Evolutionary conservation across 2,797 vertebrate genomes (phyloP).

Genomic region (Bradypodion ventrale): DNA sequence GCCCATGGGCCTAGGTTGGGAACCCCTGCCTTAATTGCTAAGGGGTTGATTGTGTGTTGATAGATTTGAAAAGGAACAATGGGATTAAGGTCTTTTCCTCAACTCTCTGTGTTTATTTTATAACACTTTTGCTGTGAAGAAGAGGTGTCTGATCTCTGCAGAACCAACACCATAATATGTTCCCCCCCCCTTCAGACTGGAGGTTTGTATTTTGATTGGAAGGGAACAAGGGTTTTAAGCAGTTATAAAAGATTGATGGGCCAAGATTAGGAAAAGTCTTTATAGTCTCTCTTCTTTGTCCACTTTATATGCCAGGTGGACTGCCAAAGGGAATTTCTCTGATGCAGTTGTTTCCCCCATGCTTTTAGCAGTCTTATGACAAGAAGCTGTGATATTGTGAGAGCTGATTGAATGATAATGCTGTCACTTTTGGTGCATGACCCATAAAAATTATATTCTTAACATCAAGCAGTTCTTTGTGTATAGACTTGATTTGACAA

Average conservation of each 20-base stretch:
- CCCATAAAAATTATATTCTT: not conserved
- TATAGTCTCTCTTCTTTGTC: not conserved
- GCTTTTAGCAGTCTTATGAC: not conserved
- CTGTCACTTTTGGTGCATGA: not conserved
- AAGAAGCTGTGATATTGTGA: constrained; percentile 1
- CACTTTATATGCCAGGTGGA: not conserved
- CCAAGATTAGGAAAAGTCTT: not conserved
- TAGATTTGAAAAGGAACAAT: too few species aligned
- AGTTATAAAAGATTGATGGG: not conserved
- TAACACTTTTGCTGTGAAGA: too few species aligned
- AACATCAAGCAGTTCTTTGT: not conserved
- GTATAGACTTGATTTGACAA: constrained; percentile 3
- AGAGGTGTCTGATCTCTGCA: too few species aligned
- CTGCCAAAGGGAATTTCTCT: not conserved
- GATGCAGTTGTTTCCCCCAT: not conserved
- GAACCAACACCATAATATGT: too few species aligned
- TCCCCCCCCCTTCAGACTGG: not conserved
- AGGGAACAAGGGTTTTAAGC: not conserved
- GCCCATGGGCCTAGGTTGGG: too few species aligned
- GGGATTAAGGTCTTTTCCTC: too few species aligned
- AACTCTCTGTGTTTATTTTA: too few species aligned
- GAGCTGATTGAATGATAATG: not conserved
- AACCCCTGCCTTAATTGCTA: too few species aligned
- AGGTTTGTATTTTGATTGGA: not conserved
- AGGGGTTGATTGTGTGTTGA: too few species aligned